These are phyloP conservation scores for Molossus molossus DNA, from an alignment of 2,797 vertebrate genomes.

Conservation along the genomic window DNA sequence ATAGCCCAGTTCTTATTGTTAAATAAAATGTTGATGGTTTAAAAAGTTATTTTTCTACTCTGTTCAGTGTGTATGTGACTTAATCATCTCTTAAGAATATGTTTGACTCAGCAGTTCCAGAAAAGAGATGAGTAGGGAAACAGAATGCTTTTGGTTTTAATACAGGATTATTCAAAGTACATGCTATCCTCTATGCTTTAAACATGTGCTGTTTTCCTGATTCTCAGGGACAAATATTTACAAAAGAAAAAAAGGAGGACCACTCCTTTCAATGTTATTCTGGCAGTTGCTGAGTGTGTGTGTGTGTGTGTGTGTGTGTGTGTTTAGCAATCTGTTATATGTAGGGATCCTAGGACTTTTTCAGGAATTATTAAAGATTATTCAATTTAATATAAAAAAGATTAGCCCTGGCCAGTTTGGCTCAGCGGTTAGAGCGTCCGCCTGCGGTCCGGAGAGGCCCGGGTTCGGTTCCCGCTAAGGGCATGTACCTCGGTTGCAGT, in stretches of 20 bases:
- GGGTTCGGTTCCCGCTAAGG: too few species aligned
- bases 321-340: background rate
- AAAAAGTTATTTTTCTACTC: constrained; percentile 65
- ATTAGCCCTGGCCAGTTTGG: too few species aligned
- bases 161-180: background rate
- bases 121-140: background rate
- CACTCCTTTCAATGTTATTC: background rate
- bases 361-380: constrained; percentile 26
- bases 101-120: constrained; percentile 14
- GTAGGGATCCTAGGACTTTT: background rate
- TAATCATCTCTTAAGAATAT: constrained; percentile 23
- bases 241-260: constrained; percentile 11
- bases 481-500: too few species aligned
- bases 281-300: background rate
- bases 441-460: too few species aligned
- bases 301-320: background rate
- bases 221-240: background rate
- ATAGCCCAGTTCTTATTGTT: constrained; percentile 72
- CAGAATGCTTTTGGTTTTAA: constrained; percentile 53
- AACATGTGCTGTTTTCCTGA: constrained; percentile 32
- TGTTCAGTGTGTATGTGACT: background rate
- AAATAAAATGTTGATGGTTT: constrained; percentile 83
- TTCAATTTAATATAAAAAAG: background rate
- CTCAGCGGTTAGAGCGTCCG: too few species aligned
- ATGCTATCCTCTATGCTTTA: background rate